Conservation (phyloP, 2,888 invertebrate species). For the Rotaria macrura region DNA sequence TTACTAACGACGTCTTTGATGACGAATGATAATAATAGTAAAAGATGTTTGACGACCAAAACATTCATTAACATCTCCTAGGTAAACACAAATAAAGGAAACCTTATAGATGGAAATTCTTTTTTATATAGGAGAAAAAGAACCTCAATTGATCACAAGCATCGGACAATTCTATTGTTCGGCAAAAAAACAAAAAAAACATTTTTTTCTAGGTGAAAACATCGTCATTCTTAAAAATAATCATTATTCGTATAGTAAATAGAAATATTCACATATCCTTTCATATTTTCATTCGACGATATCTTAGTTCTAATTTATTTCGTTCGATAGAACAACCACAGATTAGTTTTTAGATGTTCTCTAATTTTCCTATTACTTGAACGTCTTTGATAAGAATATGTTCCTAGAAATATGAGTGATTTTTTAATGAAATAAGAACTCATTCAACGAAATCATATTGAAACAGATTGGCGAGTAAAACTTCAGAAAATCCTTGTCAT, state of each 20-base stretch:
- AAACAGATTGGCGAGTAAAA: too few species aligned
- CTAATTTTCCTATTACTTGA: too few species aligned
- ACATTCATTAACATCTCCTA: not conserved
- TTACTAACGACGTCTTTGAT: not conserved
- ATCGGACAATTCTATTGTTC: not conserved
- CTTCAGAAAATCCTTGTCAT: too few species aligned
- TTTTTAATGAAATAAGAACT: too few species aligned
- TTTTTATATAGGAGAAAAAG: not conserved
- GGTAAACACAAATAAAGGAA: not conserved
- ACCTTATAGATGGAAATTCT: not conserved
- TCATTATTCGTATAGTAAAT: not conserved
- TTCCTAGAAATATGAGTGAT: too few species aligned
- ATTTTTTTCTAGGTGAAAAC: not conserved
- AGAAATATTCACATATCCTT: too few species aligned
- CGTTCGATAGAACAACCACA: too few species aligned
- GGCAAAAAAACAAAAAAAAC: not conserved
- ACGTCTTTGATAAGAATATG: too few species aligned
- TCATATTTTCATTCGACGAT: too few species aligned
- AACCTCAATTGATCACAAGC: not conserved
- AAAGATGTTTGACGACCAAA: not conserved
- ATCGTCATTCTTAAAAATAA: not conserved
- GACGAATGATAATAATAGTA: not conserved
- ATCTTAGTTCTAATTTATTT: too few species aligned
- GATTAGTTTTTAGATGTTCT: too few species aligned
- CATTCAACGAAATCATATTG: too few species aligned